Evolutionary conservation across 2,888 invertebrate genomes (phyloP).

Genomic region (Apeira syringaria): DNA sequence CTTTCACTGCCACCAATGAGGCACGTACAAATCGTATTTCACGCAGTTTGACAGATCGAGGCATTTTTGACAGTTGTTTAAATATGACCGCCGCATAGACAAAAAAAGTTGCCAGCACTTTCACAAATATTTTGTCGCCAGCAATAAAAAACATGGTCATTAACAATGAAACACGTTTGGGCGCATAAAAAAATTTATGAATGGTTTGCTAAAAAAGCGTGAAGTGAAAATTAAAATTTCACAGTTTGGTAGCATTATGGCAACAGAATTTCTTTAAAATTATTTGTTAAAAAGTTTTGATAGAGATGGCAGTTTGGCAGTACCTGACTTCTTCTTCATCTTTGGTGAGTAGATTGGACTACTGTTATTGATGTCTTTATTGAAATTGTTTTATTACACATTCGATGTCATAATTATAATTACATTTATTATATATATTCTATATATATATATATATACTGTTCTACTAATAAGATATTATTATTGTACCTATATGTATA

Average conservation of each 20-base stretch:
- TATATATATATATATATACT: too few relatives aligned
- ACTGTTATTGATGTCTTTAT: conserved; percentile 5
- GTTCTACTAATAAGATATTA: too few relatives aligned
- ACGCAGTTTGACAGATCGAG: conserved; percentile 41
- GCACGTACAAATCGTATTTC: conserved; percentile 32
- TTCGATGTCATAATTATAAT: conserved; percentile 3
- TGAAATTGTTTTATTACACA: conserved; percentile 6
- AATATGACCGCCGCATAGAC: conserved; percentile 38
- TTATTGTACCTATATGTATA: too few relatives aligned
- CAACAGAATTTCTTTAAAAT: conserved; percentile 18
- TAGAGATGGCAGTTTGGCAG: conserved; percentile 8
- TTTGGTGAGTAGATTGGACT: conserved; percentile 4
- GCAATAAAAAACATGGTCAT: conserved; percentile 38
- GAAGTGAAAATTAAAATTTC: conserved; percentile 57
- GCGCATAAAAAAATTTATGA: conserved; percentile 46
- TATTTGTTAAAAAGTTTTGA: conserved; percentile 21
- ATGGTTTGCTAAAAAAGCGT: conserved; percentile 52
- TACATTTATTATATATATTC: too few relatives aligned
- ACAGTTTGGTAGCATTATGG: conserved; percentile 17
- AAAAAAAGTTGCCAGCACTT: conserved; percentile 55
- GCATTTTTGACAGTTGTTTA: conserved; percentile 51
- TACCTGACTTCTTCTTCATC: too few relatives aligned
- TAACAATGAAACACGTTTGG: conserved; percentile 59
- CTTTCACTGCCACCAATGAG: conserved; percentile 39
- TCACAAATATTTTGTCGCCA: conserved; percentile 56